These are phyloP conservation scores for Drosophila sulfurigaster DNA, from an alignment of 1,140 invertebrate genomes.

Conservation along the genomic window DNA sequence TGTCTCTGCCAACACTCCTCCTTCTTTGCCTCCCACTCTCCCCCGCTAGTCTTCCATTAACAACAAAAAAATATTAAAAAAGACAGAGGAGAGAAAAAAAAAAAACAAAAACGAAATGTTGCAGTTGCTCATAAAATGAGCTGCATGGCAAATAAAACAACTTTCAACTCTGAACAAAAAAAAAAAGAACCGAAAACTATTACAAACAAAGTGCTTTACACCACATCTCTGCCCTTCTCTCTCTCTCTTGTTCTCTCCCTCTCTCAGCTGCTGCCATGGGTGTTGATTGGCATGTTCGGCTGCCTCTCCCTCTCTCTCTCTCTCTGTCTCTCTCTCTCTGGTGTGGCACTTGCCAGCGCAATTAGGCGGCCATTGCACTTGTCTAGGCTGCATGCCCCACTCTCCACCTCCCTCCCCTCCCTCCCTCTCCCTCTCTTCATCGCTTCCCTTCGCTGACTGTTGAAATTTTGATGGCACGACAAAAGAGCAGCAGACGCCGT, in stretches of 20 bases:
- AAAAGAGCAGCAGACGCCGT: slow-evolving; percentile 41
- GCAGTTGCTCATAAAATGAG: slow-evolving; percentile 63
- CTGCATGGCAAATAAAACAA: slow-evolving; percentile 75
- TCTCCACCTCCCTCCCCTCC: not conserved
- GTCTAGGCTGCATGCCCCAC: slow-evolving; percentile 41
- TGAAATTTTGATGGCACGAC: slow-evolving; percentile 52
- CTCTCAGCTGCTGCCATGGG: slow-evolving; percentile 44
- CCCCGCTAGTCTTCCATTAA: slow-evolving; percentile 17
- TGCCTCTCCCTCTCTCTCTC: slow-evolving; percentile 28
- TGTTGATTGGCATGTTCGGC: slow-evolving; percentile 76
- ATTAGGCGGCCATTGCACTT: slow-evolving; percentile 78
- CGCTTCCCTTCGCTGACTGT: slow-evolving; percentile 30
- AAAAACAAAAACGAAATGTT: slow-evolving; percentile 27
- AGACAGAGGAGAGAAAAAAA: slow-evolving; percentile 3
- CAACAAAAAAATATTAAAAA: slow-evolving; percentile 35
- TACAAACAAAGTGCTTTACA: slow-evolving; percentile 57
- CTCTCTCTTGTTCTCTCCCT: not conserved
- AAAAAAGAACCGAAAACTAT: slow-evolving; percentile 33
- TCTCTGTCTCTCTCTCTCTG: no score
- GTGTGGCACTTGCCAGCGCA: slow-evolving; percentile 65
- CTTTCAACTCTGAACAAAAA: slow-evolving; percentile 36
- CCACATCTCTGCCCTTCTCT: not conserved
- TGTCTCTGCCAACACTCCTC: not conserved
- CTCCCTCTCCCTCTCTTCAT: not conserved
- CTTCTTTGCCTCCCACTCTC: slow-evolving; percentile 9